phyloP scores from a whole-genome alignment of 1,140 invertebrate species.

The Oedothorax gibbosus region DNA sequence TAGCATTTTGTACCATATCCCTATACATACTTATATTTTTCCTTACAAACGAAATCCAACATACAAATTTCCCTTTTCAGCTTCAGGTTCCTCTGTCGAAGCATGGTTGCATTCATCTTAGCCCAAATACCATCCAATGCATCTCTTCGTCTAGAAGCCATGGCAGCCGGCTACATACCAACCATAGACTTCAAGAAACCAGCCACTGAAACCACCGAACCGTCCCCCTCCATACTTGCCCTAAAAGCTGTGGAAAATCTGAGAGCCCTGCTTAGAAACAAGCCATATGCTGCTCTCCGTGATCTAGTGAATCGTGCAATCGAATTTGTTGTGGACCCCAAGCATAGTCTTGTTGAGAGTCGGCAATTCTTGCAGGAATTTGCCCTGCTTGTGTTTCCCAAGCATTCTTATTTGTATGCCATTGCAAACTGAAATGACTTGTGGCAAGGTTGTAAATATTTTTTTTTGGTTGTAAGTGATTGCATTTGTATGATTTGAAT shows the following conservation, averaged over 20 bases:
- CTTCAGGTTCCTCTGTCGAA: slow-evolving; percentile 38
- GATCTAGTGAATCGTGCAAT: slow-evolving; percentile 23
- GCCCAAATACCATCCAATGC: slow-evolving; percentile 35
- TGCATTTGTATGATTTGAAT: no score
- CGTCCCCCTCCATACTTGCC: neutral
- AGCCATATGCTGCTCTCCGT: slow-evolving; percentile 39
- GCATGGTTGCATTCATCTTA: slow-evolving; percentile 25
- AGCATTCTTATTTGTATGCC: slow-evolving; percentile 27
- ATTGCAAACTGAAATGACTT: neutral
- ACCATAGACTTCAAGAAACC: neutral
- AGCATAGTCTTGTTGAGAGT: slow-evolving; percentile 17
- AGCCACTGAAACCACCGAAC: neutral
- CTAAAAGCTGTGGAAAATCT: slow-evolving; percentile 24
- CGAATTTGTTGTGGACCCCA: slow-evolving; percentile 10
- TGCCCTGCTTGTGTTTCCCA: slow-evolving; percentile 40
- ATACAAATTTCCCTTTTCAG: slow-evolving; percentile 4
- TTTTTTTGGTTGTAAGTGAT: no score
- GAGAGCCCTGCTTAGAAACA: slow-evolving; percentile 17
- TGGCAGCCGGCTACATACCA: slow-evolving; percentile 12
- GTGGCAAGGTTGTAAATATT: no score
- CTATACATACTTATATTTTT: no score
- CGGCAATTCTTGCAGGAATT: slow-evolving; percentile 18
- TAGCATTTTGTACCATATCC: no score
- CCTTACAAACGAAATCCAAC: no score
- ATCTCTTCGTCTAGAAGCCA: slow-evolving; percentile 33